Percentiles rank a stretch among this genome's conserved stretches.
Conservation (phyloP, 2,113 vertebrate species). For the Martes martes region DNA sequence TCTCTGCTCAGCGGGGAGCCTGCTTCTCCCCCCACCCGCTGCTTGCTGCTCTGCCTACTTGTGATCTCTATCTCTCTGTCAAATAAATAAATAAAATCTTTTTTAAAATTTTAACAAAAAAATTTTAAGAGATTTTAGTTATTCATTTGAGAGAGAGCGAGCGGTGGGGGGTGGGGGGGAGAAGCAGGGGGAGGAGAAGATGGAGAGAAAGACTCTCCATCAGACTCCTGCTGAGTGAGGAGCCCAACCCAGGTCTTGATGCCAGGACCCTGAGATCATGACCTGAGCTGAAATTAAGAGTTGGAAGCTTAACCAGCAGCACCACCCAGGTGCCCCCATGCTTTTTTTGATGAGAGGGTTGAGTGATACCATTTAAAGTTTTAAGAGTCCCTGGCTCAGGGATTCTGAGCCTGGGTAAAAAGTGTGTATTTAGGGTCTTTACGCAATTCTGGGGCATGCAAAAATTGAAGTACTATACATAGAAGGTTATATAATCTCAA, state of each 20-base stretch:
- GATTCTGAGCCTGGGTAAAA: background rate
- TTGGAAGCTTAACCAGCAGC: background rate
- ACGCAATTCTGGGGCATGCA: background rate
- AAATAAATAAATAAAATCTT: no score
- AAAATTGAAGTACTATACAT: background rate
- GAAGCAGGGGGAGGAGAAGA: background rate
- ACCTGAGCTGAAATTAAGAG: background rate
- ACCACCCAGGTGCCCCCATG: background rate
- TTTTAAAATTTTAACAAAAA: no score
- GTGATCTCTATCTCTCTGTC: no score
- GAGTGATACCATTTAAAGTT: background rate
- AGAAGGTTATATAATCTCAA: background rate
- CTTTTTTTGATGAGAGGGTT: background rate
- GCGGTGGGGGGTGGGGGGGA: no score
- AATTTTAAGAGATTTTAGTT: background rate
- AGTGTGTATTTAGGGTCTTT: rapidly evolving
- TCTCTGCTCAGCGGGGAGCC: no score
- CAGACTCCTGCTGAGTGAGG: background rate
- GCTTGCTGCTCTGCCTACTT: no score
- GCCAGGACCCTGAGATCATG: background rate
- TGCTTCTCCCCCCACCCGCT: rapidly evolving
- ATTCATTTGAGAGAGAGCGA: background rate
- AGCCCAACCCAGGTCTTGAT: background rate
- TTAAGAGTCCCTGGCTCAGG: background rate
- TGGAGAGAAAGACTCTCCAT: background rate